Conservation (phyloP, 1,140 invertebrate genomes). For the Drosophila sturtevanti region DNA sequence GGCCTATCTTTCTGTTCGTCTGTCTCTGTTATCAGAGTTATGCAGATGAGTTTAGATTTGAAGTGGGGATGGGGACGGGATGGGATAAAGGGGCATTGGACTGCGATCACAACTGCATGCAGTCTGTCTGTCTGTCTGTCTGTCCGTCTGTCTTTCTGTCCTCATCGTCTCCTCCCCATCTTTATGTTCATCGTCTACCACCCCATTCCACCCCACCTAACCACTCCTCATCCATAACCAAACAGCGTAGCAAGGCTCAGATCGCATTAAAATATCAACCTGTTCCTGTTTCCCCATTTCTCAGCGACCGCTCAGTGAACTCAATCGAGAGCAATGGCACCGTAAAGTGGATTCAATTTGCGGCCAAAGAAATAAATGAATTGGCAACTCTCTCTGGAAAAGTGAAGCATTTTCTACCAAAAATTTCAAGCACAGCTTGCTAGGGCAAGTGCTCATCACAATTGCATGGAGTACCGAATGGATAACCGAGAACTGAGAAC, state of each 20-base stretch:
- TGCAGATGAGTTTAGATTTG: constrained; percentile 22
- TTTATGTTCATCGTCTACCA: neutral
- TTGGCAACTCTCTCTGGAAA: constrained; percentile 2
- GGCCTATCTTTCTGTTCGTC: constrained; percentile 12
- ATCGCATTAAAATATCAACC: constrained; percentile 22
- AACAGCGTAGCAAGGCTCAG: constrained; percentile 3
- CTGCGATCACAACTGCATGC: neutral
- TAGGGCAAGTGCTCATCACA: neutral
- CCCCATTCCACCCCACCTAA: too few species aligned
- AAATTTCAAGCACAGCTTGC: neutral
- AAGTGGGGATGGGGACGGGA: neutral
- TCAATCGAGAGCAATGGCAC: constrained; percentile 17
- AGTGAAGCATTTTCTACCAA: neutral
- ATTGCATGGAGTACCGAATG: neutral
- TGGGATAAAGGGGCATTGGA: neutral
- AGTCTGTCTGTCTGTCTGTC: neutral
- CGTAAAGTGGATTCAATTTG: constrained; percentile 15
- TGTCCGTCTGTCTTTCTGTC: neutral
- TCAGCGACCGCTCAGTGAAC: constrained; percentile 11
- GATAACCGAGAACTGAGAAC: neutral
- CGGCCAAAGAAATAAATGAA: constrained; percentile 10
- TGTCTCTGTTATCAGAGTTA: constrained; percentile 28
- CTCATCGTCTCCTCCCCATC: neutral
- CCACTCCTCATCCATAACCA: neutral
- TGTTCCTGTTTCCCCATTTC: constrained; percentile 18